phyloP scores from a whole-genome alignment of 2,113 vertebrate genomes.

The Neofelis nebulosa region DNA sequence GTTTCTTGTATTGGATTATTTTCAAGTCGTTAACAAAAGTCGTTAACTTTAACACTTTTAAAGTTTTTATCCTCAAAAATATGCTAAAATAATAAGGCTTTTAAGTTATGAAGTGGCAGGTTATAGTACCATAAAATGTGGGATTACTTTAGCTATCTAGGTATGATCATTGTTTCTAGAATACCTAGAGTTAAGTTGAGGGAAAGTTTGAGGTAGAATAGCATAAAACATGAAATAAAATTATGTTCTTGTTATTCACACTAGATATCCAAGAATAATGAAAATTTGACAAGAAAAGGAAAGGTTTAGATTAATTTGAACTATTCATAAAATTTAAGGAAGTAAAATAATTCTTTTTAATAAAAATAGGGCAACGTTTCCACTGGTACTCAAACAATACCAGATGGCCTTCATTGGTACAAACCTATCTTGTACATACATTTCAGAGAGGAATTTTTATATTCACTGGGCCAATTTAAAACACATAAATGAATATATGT shows the following conservation, averaged over 20 bases:
- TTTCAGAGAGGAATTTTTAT: slow-evolving; percentile 27
- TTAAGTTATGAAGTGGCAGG: background rate
- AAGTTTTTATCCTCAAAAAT: slow-evolving; percentile 10
- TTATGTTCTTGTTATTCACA: slow-evolving; percentile 53
- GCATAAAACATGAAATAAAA: slow-evolving; percentile 64
- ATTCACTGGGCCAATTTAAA: slow-evolving; percentile 36
- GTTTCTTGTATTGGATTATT: background rate
- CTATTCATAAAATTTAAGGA: slow-evolving; percentile 60
- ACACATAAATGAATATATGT: slow-evolving; percentile 28
- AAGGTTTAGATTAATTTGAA: slow-evolving; percentile 58
- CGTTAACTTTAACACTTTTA: background rate
- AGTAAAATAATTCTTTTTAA: slow-evolving; percentile 64
- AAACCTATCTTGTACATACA: background rate
- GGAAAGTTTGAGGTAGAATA: slow-evolving; percentile 37
- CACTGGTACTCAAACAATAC: slow-evolving; percentile 38
- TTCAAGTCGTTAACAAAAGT: slow-evolving; percentile 30
- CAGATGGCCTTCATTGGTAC: background rate
- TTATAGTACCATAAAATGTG: background rate
- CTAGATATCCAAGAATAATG: slow-evolving; percentile 66
- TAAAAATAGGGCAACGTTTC: slow-evolving; percentile 55
- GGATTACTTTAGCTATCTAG: background rate
- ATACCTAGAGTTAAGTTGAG: background rate
- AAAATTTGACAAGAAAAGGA: slow-evolving; percentile 54
- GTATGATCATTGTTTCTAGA: slow-evolving; percentile 41
- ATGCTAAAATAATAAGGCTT: background rate